Percentiles rank a stretch among this genome's conserved stretches.
These are phyloP conservation scores for Drosophila lowei DNA, from an alignment of 1,140 invertebrate genomes.

Conservation along the genomic window DNA sequence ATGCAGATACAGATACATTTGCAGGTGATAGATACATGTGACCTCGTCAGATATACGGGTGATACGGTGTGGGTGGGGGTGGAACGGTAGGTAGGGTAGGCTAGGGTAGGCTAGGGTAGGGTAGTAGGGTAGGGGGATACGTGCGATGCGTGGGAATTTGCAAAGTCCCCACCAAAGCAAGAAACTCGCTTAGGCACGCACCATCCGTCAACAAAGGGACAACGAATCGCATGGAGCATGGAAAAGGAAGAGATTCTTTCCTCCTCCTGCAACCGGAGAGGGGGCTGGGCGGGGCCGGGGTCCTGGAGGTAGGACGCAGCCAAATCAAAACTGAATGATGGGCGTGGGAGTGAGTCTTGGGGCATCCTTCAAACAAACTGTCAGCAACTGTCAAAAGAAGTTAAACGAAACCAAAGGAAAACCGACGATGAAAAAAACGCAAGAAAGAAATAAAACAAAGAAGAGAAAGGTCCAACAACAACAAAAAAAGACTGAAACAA, in stretches of 20 bases:
- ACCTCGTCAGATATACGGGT: too few species aligned
- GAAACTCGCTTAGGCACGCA: slow-evolving; percentile 51
- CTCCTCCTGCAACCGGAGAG: neutral
- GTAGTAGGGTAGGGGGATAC: slow-evolving; percentile 8
- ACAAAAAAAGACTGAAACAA: neutral
- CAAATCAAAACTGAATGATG: slow-evolving; percentile 53
- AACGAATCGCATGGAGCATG: neutral
- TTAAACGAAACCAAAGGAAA: slow-evolving; percentile 54
- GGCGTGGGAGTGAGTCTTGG: slow-evolving; percentile 16
- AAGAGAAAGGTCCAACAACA: neutral
- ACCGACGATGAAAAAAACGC: slow-evolving; percentile 20
- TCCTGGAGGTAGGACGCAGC: slow-evolving; percentile 5
- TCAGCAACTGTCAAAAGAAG: slow-evolving; percentile 79
- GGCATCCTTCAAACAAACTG: slow-evolving; percentile 76
- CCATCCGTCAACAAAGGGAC: slow-evolving; percentile 37
- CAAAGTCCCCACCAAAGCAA: slow-evolving; percentile 15
- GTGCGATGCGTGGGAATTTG: slow-evolving; percentile 48
- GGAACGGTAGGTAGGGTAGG: too few species aligned
- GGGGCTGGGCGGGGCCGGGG: slow-evolving; percentile 10
- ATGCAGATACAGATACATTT: too few species aligned
- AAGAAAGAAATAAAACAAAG: slow-evolving; percentile 42
- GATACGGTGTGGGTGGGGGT: too few species aligned
- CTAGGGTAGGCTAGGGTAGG: too few species aligned
- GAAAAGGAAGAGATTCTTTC: neutral
- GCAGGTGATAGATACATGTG: too few species aligned